Base-by-base conservation (phyloP, 1,140 invertebrate species). In the Drosophila sproati region DNA sequence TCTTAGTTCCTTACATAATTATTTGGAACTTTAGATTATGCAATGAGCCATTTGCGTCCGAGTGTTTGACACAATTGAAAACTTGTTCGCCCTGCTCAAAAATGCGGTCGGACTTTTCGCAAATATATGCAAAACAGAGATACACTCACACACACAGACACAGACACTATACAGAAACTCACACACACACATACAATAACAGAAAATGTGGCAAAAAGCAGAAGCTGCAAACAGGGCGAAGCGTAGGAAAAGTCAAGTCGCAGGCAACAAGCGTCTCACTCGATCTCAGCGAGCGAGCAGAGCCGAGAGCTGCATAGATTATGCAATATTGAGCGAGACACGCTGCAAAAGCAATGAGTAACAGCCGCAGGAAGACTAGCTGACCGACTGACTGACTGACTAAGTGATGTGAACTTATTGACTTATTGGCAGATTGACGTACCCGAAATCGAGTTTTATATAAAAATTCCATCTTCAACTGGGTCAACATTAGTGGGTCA, bases 401-500 rank as follows among this genome's bases (percentile, higher is more conserved):
- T 56, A 48, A 28, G 12, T 51, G 55, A 20, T 20, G 20, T 20
- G 20, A 41, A 5, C 34, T 34, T 34, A 5, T 8, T 34, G 31
- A 43, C 31, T 71, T 67, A 56, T 47, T 76, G 77, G 48, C 51
- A 43, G 76, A 75, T 60, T 75, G 74, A 77, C 64, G 55, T 37
- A 55, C 55, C 39, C 32, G 52, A 73, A 51, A 61, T 34, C 48
- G 41, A 41, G 41, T 68, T 48, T 61, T 60, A 37, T 45, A 60
- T 60, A 28, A 43, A 67, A 68, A 51, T 12, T 37, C 10, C 62
- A 54, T 20, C 29, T 50, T 35, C 72, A 88, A 83, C 62, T 88
- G 83, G 83, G 83, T 87, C 83, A 87, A 83, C 77, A 87, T 70
- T 82, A 81, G 73, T 88, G 77, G 83, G 82, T 82, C 83, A 88